Evolutionary conservation across 2,797 vertebrate species (phyloP), one percentile per base, ranked within the genome.

Genomic region (Nothura maculosa): DNA sequence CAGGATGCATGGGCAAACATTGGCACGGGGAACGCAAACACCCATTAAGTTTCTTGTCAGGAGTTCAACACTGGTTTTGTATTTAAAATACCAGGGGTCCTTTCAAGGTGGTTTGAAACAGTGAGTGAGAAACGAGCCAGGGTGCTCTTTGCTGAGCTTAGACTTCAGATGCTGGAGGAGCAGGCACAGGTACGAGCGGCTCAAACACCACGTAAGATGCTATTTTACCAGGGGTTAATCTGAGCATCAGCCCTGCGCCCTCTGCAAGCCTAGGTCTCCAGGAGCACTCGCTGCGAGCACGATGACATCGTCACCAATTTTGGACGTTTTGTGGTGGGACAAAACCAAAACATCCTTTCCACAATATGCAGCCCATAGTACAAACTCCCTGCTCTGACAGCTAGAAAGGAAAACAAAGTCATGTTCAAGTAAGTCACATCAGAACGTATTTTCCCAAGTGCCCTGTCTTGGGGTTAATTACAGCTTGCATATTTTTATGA

Each of bases 21-120:
- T 47, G 27, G n/a, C 12, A 34, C 36, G 34, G 12, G 21, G 25
- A 78, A 21, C 0, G 1, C 55, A 55, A 67, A 34, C 57, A 18
- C 2, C 43, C 40, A 1, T 12, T 68, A 72, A 47, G 8, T 30
- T 62, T 42, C 38, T 34, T 20, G 14, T 20, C 87, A 69, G 50
- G 50, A 0, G 0, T 24, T 55, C 3, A 1, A 60, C 38, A 34
- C 22, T 10, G 38, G 34, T 21, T 57, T 66, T 42, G 3, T 45
- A 43, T 57, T 22, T 12, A n/a, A 57, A 62, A 24, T 17, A n/a
- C 32, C 2, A 22, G 12, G 48, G 36, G 12, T 62, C 72, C 9
- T 36, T 62, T 43, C 69, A 21, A n/a, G 14, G 19, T 21, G 30
- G 40, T n/a, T 45, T n/a, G 30, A 22, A 27, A n/a, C 21, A 13